Base-by-base conservation (phyloP, 2,113 vertebrate genomes). In the Limnothrissa miodon region DNA sequence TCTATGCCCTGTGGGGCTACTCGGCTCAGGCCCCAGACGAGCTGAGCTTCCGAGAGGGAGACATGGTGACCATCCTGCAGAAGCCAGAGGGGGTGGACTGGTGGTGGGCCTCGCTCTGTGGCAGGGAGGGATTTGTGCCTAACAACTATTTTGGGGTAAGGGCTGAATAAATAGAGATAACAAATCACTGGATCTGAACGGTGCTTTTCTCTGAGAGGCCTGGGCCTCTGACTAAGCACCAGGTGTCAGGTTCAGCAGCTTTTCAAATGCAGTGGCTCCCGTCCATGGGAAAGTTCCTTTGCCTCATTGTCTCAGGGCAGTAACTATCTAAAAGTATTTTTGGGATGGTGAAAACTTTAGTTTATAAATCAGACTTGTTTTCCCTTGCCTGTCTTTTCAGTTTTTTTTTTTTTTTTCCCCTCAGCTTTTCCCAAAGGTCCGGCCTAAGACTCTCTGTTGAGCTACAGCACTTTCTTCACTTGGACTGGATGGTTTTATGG, bases 111-210 rank as follows among this genome's bases (percentile, higher is more conserved):
- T 90, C 95, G 0, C 95, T 97, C 42, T 96, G 93, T 0, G 97
- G 97, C 70, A 93, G 94, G 44, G 96, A 98, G 91, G 97, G 97
- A 23, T 96, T 96, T 0, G 96, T 97, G 25, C 96, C 97, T 7
- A 94, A 93, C 6, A 98, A 97, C 93, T 96, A 97, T 86, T 97
- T 98, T 19, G 97, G 96, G 94, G 97, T 97, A 89, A 95, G 94
- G 82, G 15, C 0, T 19, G 11, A 2, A 19, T 62, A 29, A 10
- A 23, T 33, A 44, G 48, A 48, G 48, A 48, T 74, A 15, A 36
- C 29, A 74, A 36, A 74, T 29, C 25, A 36, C 3, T 11, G 66
- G 17, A 33, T 74, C 25, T 74, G 29, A 74, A 19, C 10, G 4
- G 9, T 36, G 8, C 29, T 29, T 13, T 70, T 70, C 62, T 70